Base-by-base conservation (phyloP, 2,113 vertebrate species). In the Ictalurus furcatus region DNA sequence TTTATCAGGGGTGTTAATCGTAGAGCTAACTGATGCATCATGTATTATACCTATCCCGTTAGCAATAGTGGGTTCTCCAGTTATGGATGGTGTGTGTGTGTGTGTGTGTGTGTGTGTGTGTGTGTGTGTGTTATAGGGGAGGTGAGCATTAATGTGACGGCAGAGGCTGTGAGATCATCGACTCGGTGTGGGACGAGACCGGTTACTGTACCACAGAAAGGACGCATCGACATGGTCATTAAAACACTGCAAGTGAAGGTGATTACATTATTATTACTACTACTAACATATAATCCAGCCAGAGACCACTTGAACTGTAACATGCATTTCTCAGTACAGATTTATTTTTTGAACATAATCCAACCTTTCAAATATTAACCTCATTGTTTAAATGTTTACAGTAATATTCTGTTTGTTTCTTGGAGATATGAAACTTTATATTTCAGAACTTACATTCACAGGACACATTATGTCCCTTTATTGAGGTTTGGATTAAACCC, bases 81-180 rank as follows among this genome's bases (percentile, higher is more conserved):
- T 44, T 44, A 3, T 44, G 5, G 40, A 34, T 34, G 34, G 34
- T 34, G 34, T 34, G 34, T 34, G 34, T 34, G 34, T 34, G 34
- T 34, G 67, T 71, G 34, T 17, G 58, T 87, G 79, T 44, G 40
- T 44, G 40, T 44, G 40, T 44, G 40, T 44, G 40, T 44, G 40
- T 44, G 40, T 44, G 40, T 44, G 2, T 5, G 40, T 84, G 67
- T 83, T 58, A 25, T 84, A 97, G 97, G 97, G 69, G 91, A 93
- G 74, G 91, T 97, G 85, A 91, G 85, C 48, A 87, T 97, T 91
- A 96, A 94, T 52, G 93, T 97, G 89, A 94, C 91, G 34, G 96
- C 96, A 0, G 96, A 96, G 91, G 95, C 91, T 13, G 44, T 94
- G 85, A 91, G 90, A 85, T 92, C 54, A 0, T 85, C 92, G 25